phyloP scores from a whole-genome alignment of 2,113 vertebrate species.

The Emydura subglobosa region DNA sequence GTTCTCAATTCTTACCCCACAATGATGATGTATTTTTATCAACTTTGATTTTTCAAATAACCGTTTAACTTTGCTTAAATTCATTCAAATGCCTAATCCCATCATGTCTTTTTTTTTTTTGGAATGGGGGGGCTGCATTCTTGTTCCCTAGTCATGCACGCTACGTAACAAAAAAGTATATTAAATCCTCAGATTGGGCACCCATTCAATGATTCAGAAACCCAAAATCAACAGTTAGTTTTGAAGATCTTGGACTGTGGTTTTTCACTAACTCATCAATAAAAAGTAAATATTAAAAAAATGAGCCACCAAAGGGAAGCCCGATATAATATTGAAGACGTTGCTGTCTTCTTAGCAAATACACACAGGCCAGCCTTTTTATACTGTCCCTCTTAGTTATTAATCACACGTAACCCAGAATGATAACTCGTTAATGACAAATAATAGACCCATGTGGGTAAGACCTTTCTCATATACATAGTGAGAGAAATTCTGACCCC shows the following conservation, averaged over 20 bases:
- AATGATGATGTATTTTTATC: not conserved
- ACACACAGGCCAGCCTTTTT: not conserved
- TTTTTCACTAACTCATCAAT: not conserved
- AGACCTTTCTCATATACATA: not conserved
- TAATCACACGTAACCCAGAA: not conserved
- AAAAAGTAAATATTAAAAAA: not conserved
- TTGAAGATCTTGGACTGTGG: not conserved
- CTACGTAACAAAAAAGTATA: not conserved
- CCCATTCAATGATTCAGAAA: not conserved
- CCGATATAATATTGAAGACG: not conserved
- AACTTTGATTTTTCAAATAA: not conserved
- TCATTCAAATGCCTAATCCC: no score
- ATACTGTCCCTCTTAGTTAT: not conserved
- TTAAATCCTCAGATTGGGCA: not conserved
- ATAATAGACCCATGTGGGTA: not conserved
- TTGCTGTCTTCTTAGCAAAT: not conserved
- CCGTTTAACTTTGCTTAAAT: not conserved
- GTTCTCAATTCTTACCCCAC: not conserved
- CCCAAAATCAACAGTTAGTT: not conserved
- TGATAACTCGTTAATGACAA: not conserved
- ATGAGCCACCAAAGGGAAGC: not conserved
- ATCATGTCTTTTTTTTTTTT: not conserved
- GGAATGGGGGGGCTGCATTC: not conserved
- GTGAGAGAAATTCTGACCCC: not conserved
- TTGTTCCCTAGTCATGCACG: not conserved